Evolutionary conservation across 2,113 vertebrate genomes (phyloP), one percentile per base, ranked within the genome.

Genomic region (Synodontis membranacea): DNA sequence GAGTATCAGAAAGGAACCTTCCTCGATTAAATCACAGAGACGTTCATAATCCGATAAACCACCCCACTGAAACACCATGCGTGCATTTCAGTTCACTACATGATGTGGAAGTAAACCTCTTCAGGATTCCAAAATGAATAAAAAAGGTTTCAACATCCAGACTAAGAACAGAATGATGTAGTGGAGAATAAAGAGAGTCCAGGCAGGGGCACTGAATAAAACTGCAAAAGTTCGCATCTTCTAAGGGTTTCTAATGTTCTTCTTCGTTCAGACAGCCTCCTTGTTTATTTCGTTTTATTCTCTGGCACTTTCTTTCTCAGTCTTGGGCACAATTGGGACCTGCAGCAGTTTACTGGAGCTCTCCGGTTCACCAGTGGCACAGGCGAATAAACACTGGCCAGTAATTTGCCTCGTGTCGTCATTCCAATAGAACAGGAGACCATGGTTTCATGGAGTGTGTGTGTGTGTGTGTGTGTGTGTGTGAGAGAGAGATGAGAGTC

Each of bases 381-480:
- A 79, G 87, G 81, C 64, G 52, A 31, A 60, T 85, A 89, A 84
- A 84, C 75, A 28, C 64, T 12, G 21, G 62, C 68, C 79, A 58
- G 56, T 84, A 80, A 91, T 89, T 87, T 91, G 75, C 37, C 31
- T 28, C 86, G 39, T 83, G 48, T 86, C 48, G 85, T 89, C 80
- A 90, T 44, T 80, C 80, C 34, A 19, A 9, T 5, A 31, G 74
- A 46, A 17, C 31, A 19, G 17, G 28, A 84, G 11, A 81, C 62
- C 56, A 74, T 46, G 42, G 72, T 28, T 46, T 75, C 12, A n/a
- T 42, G 46, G 10, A 15, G 23, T 28, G 3, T 50, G 17, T 86
- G 10, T 3, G 17, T 31, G 5, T 54, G n/a, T 31, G 3, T 54
- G 31, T 34, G 83, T 34, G 12, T 1, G 14, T 34, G 9, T 56